Evolutionary conservation across 1,140 invertebrate genomes (phyloP), one percentile per base, ranked within the genome.

Genomic region (Lucilia sericata): DNA sequence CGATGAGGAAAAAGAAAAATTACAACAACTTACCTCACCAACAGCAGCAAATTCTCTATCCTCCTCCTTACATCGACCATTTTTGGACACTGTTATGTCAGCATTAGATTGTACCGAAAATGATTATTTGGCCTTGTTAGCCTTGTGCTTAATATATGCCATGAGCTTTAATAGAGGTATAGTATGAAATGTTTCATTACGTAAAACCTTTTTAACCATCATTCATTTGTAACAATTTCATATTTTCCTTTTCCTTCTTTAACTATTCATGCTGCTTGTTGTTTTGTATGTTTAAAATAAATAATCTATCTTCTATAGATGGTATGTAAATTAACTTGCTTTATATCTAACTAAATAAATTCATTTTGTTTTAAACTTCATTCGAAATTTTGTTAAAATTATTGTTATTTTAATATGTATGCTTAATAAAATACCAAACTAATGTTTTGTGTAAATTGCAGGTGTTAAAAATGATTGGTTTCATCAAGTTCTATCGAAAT

Each of bases 81-180:
- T 99, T 92, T 92, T 99, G 70, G 96, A 98, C 90, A 96, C 96
- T 0, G 94, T 99, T 83, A 92, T 98, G 80, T 95, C 96, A 86
- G 95, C 96, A 0, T 92, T 97, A 83, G 94, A 97, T 88, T 97
- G 97, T 90, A 93, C 92, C 7, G 97, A 98, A 89, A 99, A 99
- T 92, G 98, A 99, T 92, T 99, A 99, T 91, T 94, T 96, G 51
- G 95, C 98, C 0, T 92, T 99, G 76, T 98, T 99, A 92, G 95
- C 96, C 1, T 92, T 99, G 10, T 98, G 98, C 91, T 93, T 99
- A 75, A 93, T 99, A 2, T 98, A 98, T 91, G 97, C 98, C 19
- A 94, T 99, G 88, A 96, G 96, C 82, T 96, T 97, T 91, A 99
- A 99, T 93, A 93, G 95, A 94, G 98, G 98, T 98, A 30, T 30